Evolutionary conservation across 2,888 invertebrate genomes (phyloP), one percentile per base, ranked within the genome.

Genomic region (Globia sparganii): DNA sequence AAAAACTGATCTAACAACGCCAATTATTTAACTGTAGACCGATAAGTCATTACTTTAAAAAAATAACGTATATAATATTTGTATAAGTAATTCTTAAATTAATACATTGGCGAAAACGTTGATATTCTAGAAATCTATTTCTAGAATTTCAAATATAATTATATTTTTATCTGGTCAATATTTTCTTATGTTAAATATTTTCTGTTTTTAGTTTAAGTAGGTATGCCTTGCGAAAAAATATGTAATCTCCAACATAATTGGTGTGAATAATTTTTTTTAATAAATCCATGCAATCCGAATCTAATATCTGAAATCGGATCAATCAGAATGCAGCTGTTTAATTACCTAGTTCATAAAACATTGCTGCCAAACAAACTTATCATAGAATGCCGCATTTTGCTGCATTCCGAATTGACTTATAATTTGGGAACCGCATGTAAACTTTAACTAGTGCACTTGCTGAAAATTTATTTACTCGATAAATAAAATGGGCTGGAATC

Each of bases 401-500:
- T 28, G 46, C 40, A 49, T 15, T 31, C 9, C 1, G 9, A 75
- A 34, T 43, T 34, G 31, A 59, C n/a, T 76, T 76, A 21, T 65
- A 77, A 76, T 77, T 77, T 76, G 66, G 66, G 37, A 49, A 46
- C 28, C 28, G 28, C 28, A n/a, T 34, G 8, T 62, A 31, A 75
- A 53, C 4, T 53, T 40, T 34, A 72, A 21, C 34, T 13, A 37
- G 11, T 4, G 34, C 11, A 18, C 21, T 40, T 53, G 46, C 8
- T 28, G 15, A 5, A 21, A 73, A 56, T 21, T 2, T n/a, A 31
- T 13, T 43, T 43, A 49, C 49, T 53, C 25, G 25, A 53, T 53
- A 53, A 25, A 8, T 25, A 49, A 37, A 37, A 31, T 18, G 15
- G 21, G n/a, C 6, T 34, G 9, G 4, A 34, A 46, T 46, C 15